Conservation (phyloP, 2,888 invertebrate species). For the Chymomyza caudatula region DNA sequence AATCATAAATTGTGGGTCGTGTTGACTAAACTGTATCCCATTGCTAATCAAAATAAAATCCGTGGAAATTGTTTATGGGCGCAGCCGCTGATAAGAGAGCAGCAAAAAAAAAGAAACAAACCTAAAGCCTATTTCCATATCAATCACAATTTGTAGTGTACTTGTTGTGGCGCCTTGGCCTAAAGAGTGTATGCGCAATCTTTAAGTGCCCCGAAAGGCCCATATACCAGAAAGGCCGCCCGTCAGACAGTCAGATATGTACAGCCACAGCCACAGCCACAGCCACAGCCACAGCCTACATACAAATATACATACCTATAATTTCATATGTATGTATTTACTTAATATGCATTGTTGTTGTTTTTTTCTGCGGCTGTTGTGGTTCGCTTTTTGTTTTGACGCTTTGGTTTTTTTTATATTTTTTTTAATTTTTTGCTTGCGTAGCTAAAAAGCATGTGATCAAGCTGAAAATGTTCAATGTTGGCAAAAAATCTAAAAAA, state of each 20-base stretch:
- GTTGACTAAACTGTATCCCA: constrained; percentile 9
- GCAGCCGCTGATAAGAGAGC: constrained; percentile 25
- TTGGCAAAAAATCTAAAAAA: constrained; percentile 6
- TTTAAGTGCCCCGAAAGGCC: constrained; percentile 23
- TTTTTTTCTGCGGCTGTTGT: constrained; percentile 4
- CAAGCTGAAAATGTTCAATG: constrained; percentile 10
- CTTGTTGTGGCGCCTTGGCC: constrained; percentile 40
- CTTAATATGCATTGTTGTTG: constrained; percentile 48
- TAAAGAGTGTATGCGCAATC: constrained; percentile 21
- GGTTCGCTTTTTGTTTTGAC: constrained; percentile 31
- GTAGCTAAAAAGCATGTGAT: constrained; percentile 51
- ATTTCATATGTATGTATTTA: constrained; percentile 50
- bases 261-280: constrained; percentile 11
- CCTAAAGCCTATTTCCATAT: constrained; percentile 32
- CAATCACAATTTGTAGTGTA: constrained; percentile 50
- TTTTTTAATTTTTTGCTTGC: constrained; percentile 60
- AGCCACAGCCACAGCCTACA: constrained; percentile 18
- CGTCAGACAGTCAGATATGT: constrained; percentile 5
- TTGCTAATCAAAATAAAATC: constrained; percentile 52
- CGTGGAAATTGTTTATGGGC: not conserved
- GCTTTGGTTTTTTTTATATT: constrained; percentile 30
- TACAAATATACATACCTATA: constrained; percentile 5
- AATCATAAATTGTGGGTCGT: constrained; percentile 14
- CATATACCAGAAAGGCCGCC: constrained; percentile 6
- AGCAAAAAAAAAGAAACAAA: not conserved